These are phyloP conservation scores for Eilema griseolum DNA, from an alignment of 2,888 invertebrate species.

Conservation along the genomic window DNA sequence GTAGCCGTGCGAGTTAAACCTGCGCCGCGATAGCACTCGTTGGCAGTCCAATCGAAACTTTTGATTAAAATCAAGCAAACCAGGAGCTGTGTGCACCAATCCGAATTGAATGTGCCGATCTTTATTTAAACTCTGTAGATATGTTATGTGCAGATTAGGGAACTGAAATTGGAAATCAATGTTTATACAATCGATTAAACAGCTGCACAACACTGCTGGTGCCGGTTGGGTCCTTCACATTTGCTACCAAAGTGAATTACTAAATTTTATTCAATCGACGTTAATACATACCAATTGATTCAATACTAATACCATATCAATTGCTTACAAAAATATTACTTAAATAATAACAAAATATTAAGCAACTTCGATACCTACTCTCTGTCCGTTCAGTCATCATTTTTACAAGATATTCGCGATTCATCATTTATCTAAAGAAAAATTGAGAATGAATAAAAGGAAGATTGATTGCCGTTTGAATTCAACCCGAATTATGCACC, in stretches of 20 bases:
- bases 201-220: constrained; percentile 18
- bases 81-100: constrained; percentile 69
- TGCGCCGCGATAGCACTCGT: constrained; percentile 71
- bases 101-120: constrained; percentile 76
- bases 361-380: not conserved
- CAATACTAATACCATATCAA: no score
- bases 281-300: no score
- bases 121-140: constrained; percentile 77
- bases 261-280: not conserved
- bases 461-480: constrained; percentile 63
- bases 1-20: constrained; percentile 58
- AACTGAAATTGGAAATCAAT: constrained; percentile 69
- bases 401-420: constrained; percentile 11
- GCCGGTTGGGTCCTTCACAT: not conserved
- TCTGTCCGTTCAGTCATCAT: not conserved
- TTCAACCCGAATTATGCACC: constrained; percentile 55
- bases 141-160: constrained; percentile 75
- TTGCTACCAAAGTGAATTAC: not conserved
- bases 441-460: constrained; percentile 53
- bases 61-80: constrained; percentile 87
- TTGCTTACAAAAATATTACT: not conserved
- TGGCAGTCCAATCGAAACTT: constrained; percentile 84
- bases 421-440: constrained; percentile 62
- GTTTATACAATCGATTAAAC: constrained; percentile 76
- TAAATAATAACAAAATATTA: not conserved